Conservation (phyloP, 2,797 vertebrate genomes). For the Syngnathus rostellatus region DNA sequence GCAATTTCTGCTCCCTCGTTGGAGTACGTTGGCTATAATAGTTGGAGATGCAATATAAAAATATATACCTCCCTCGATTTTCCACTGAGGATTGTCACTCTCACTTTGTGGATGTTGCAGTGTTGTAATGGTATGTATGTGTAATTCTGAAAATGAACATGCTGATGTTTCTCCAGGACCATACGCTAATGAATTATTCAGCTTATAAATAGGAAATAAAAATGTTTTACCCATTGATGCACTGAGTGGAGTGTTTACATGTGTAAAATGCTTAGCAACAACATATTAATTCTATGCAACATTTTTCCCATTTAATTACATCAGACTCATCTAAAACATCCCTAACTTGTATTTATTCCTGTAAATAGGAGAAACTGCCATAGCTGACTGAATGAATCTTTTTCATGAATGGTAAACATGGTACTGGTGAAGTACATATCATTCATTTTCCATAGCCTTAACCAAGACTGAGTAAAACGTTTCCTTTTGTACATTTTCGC, state of each 20-base stretch:
- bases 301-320: conserved; percentile 7
- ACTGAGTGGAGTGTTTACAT: conserved; percentile 6
- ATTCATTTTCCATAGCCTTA: neutral
- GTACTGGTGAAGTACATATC: neutral
- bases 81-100: conserved; percentile 25
- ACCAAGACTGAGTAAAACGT: neutral
- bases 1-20: conserved; percentile 31
- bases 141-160: conserved; percentile 10
- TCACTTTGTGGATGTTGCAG: conserved; percentile 13
- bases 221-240: neutral
- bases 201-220: conserved; percentile 9
- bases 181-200: conserved; percentile 13
- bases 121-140: conserved; percentile 20
- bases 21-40: conserved; percentile 26
- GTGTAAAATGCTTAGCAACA: conserved; percentile 11
- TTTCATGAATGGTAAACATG: neutral
- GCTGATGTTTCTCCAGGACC: conserved; percentile 18
- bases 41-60: conserved; percentile 31
- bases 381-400: too few species aligned
- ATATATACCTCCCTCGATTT: conserved; percentile 31
- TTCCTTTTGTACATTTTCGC: neutral
- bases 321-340: neutral
- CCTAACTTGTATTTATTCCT: neutral
- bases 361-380: neutral
- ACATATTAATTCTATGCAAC: conserved; percentile 15